These are phyloP conservation scores for Harpegnathos saltator DNA, from an alignment of 1,140 invertebrate species.

Conservation along the genomic window DNA sequence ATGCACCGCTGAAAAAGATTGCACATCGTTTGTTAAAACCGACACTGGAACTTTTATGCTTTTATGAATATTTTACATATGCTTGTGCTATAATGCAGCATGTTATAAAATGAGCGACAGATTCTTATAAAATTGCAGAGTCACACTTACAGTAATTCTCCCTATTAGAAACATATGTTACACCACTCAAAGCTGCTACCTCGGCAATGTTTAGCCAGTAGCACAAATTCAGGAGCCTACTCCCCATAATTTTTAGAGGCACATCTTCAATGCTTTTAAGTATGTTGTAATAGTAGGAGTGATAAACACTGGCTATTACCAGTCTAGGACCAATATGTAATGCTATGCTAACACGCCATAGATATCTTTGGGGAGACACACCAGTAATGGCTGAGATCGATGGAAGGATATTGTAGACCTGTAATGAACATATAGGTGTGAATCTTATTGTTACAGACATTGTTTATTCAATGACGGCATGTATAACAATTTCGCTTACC, in stretches of 20 bases:
- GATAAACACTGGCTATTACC: slow-evolving; percentile 93
- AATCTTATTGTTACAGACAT: slow-evolving; percentile 3
- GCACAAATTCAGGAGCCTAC: slow-evolving; percentile 90
- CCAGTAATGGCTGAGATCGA: slow-evolving; percentile 97
- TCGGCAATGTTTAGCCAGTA: slow-evolving; percentile 95
- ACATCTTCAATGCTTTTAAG: slow-evolving; percentile 87
- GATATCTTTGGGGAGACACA: slow-evolving; percentile 95
- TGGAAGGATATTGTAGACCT: slow-evolving; percentile 96
- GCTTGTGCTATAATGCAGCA: too few species aligned
- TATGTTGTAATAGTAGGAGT: slow-evolving; percentile 92
- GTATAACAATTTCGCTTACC: slow-evolving; percentile 87
- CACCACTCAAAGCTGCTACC: slow-evolving; percentile 93
- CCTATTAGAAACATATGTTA: slow-evolving; percentile 96
- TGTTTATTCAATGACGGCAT: slow-evolving; percentile 17
- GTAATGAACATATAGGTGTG: slow-evolving; percentile 72
- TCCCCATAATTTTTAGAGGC: slow-evolving; percentile 81
- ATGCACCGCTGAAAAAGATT: slow-evolving; percentile 91
- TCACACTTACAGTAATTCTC: slow-evolving; percentile 96
- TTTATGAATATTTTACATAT: not conserved
- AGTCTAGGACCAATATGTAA: slow-evolving; percentile 95
- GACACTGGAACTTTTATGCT: slow-evolving; percentile 26
- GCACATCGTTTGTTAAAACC: slow-evolving; percentile 30
- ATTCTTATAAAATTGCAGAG: not conserved
- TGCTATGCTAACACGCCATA: slow-evolving; percentile 96
- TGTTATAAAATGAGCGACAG: not conserved